Evolutionary conservation across 2,797 vertebrate genomes (phyloP).

Genomic region (Sebastes glaucus): DNA sequence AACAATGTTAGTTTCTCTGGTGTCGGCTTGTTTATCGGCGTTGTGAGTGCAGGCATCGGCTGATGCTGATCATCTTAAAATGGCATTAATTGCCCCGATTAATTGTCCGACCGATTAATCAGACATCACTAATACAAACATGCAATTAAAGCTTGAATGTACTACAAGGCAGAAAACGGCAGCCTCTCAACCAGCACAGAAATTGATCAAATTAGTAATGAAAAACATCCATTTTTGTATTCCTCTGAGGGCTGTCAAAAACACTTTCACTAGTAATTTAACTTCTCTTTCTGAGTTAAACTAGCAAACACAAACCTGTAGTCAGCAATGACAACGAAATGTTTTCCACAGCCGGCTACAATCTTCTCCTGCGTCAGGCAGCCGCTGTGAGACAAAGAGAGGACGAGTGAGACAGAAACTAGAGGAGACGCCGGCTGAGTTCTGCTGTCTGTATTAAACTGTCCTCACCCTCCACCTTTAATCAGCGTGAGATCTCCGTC

Average conservation of each 20-base stretch:
- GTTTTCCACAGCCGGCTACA: conserved; percentile 93
- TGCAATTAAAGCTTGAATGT: background rate
- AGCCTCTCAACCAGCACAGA: background rate
- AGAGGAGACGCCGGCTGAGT: accelerated
- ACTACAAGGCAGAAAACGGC: background rate
- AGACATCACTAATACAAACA: background rate
- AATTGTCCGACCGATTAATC: background rate
- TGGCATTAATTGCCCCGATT: too few species aligned
- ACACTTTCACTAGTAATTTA: background rate
- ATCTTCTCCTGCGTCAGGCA: conserved; percentile 98
- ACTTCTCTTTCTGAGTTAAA: background rate
- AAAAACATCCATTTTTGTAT: background rate
- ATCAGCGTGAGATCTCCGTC: conserved; percentile 93
- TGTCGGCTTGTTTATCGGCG: too few species aligned
- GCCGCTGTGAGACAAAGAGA: conserved; percentile 80
- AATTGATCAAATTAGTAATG: too few species aligned
- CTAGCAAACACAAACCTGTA: conserved; percentile 85
- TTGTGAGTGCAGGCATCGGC: background rate
- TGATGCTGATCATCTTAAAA: background rate
- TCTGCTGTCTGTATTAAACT: accelerated
- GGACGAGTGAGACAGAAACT: background rate
- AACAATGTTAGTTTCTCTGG: too few species aligned
- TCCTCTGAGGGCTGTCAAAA: background rate
- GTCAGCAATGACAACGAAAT: conserved; percentile 94
- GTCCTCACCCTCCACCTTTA: conserved; percentile 96